Conservation (phyloP, 1,140 invertebrate species). For the Drosophila persimilis region DNA sequence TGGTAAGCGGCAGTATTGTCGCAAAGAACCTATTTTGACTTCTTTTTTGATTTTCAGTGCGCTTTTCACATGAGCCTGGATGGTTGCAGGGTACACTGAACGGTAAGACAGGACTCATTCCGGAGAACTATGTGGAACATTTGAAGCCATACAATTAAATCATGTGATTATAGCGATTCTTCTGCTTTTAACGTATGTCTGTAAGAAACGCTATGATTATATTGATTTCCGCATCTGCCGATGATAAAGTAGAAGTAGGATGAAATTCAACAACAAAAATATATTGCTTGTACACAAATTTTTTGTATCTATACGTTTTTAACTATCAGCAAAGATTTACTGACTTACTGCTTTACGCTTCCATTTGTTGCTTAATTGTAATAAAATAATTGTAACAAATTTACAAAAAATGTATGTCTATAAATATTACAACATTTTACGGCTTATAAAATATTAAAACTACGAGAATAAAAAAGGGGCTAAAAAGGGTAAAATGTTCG, state of each 20-base stretch:
- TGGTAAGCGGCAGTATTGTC: conserved; percentile 86
- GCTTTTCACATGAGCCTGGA: conserved; percentile 95
- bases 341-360: conserved; percentile 73
- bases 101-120: conserved; percentile 96
- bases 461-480: too few relatives aligned
- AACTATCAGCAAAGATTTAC: conserved; percentile 55
- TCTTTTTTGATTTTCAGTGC: conserved; percentile 86
- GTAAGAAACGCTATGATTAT: neutral
- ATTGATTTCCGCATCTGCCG: conserved; percentile 1
- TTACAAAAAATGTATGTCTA: conserved; percentile 48
- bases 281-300: conserved; percentile 24
- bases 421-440: conserved; percentile 10
- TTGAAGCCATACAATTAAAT: conserved; percentile 78
- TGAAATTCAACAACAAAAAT: conserved; percentile 8
- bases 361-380: conserved; percentile 78
- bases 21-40: neutral
- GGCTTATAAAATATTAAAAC: conserved; percentile 16
- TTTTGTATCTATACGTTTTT: conserved; percentile 31
- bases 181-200: conserved; percentile 12
- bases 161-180: neutral
- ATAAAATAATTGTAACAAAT: conserved; percentile 63
- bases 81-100: conserved; percentile 98
- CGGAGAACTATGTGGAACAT: conserved; percentile 97
- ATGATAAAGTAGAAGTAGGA: neutral
- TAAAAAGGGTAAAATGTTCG: too few relatives aligned